Evolutionary conservation across 2,888 invertebrate species (phyloP).

Genomic region (Phyllotreta striolata): DNA sequence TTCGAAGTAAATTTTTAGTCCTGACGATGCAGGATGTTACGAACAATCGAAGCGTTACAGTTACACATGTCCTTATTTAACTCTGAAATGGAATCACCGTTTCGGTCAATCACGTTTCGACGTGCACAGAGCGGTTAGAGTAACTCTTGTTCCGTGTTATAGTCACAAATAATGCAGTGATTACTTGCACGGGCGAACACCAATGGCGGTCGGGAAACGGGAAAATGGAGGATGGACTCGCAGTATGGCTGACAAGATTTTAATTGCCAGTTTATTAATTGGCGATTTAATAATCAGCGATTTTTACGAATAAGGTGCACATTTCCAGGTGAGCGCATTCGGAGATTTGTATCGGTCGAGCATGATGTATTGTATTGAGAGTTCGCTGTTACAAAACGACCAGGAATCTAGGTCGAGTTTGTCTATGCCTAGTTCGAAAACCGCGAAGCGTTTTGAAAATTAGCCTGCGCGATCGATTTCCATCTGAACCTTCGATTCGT

Average conservation of each 20-base stretch:
- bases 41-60: neutral
- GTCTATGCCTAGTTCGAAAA: constrained; percentile 23
- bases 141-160: constrained; percentile 22
- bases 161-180: constrained; percentile 23
- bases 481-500: constrained; percentile 7
- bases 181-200: constrained; percentile 24
- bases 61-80: constrained; percentile 9
- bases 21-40: too few species aligned
- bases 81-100: constrained; percentile 10
- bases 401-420: constrained; percentile 49
- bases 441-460: constrained; percentile 30
- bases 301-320: too few species aligned
- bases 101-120: constrained; percentile 24
- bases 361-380: constrained; percentile 60
- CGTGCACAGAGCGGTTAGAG: constrained; percentile 12
- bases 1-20: too few species aligned
- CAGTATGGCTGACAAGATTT: too few species aligned
- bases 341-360: constrained; percentile 59
- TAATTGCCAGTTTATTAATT: too few species aligned
- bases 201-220: constrained; percentile 18
- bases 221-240: constrained; percentile 24
- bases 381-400: constrained; percentile 60
- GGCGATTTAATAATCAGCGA: too few species aligned
- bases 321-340: constrained; percentile 60
- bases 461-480: constrained; percentile 20